These are phyloP conservation scores for Melanchra persicariae DNA, from an alignment of 2,888 invertebrate genomes.

Conservation along the genomic window DNA sequence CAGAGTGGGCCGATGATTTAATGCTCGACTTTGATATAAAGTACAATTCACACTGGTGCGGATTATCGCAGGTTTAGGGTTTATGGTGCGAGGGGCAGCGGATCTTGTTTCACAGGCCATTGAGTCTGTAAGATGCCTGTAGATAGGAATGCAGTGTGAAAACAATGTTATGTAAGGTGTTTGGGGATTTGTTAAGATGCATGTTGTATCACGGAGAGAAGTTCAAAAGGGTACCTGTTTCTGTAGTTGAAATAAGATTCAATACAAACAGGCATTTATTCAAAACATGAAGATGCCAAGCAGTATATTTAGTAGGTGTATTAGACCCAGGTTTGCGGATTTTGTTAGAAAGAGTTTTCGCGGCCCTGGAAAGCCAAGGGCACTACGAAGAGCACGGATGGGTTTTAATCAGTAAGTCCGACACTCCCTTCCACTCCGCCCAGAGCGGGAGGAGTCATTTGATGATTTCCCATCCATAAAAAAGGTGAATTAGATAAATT, in stretches of 20 bases:
- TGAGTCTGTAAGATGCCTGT: constrained; percentile 33
- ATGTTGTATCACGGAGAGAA: background rate
- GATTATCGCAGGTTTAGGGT: constrained; percentile 53
- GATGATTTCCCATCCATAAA: too few species aligned
- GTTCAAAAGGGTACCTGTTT: too few species aligned
- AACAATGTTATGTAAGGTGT: constrained; percentile 5
- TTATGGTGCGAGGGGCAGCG: constrained; percentile 36
- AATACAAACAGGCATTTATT: background rate
- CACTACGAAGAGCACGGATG: too few species aligned
- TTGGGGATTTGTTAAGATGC: constrained; percentile 3
- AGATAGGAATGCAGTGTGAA: constrained; percentile 31
- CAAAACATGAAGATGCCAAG: background rate
- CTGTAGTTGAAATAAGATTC: background rate
- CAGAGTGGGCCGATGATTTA: constrained; percentile 70
- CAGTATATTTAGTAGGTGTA: background rate
- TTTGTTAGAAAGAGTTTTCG: too few species aligned
- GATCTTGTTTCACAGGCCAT: constrained; percentile 52
- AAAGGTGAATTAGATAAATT: background rate
- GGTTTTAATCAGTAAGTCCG: too few species aligned
- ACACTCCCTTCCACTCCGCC: too few species aligned
- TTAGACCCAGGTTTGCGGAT: too few species aligned
- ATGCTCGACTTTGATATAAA: constrained; percentile 66
- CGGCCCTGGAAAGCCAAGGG: too few species aligned
- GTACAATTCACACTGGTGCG: constrained; percentile 58
- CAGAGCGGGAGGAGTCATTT: too few species aligned